Evolutionary conservation across 2,888 invertebrate species (phyloP).

Genomic region (Drosophila kanekoi): DNA sequence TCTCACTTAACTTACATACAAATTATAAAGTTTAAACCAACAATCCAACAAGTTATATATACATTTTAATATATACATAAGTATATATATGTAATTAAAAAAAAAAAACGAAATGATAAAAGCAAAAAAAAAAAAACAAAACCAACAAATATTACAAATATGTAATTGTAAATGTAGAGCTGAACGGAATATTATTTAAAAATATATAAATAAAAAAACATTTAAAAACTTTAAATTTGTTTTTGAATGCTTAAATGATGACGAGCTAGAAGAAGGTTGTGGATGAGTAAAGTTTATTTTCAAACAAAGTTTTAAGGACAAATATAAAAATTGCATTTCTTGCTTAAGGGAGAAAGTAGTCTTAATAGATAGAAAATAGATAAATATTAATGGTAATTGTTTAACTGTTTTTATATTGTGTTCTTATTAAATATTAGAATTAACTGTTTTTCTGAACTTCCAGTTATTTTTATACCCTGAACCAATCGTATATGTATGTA

Average conservation of each 20-base stretch:
- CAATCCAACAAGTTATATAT: conserved; percentile 69
- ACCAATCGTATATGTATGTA: no score
- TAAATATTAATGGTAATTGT: no score
- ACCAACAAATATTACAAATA: conserved; percentile 70
- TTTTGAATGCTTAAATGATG: conserved; percentile 9
- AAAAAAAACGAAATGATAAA: conserved; percentile 23
- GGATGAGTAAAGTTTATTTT: neutral
- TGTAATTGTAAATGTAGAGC: conserved; percentile 82
- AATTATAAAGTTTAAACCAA: conserved; percentile 50
- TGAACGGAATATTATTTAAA: conserved; percentile 77
- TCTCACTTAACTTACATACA: conserved; percentile 61
- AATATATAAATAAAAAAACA: conserved; percentile 77
- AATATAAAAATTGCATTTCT: no score
- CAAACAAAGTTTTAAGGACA: no score
- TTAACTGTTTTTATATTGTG: no score
- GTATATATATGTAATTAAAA: conserved; percentile 70
- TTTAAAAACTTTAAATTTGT: conserved; percentile 9
- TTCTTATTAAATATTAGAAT: no score
- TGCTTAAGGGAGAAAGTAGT: no score
- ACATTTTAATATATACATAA: conserved; percentile 72
- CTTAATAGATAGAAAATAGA: no score
- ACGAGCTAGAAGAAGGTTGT: neutral
- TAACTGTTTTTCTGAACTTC: no score
- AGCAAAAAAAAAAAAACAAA: conserved; percentile 42
- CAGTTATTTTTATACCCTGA: no score